A percentile compares a stretch with the other conserved stretches of the same genome.
These are phyloP conservation scores for Sinocyclocheilus maitianheensis DNA, from an alignment of 2,113 vertebrate species.

Conservation along the genomic window DNA sequence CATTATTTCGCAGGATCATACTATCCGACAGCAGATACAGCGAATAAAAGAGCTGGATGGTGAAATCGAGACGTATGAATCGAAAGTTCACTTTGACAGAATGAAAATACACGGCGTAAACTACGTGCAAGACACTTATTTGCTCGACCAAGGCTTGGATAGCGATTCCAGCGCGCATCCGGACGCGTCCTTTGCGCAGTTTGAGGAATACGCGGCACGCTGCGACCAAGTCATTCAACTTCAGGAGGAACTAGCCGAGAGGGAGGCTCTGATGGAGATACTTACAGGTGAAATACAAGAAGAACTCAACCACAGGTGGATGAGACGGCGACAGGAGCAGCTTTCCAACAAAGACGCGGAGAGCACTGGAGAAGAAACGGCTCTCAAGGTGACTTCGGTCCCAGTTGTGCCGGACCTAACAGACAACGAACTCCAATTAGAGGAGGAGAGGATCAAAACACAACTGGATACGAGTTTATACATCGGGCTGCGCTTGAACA, in stretches of 20 bases:
- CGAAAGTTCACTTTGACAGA: slow-evolving; percentile 88
- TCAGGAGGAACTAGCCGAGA: slow-evolving; percentile 86
- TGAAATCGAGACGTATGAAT: slow-evolving; percentile 90
- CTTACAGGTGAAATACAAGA: slow-evolving; percentile 88
- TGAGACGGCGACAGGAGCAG: slow-evolving; percentile 84
- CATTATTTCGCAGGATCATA: slow-evolving; percentile 96
- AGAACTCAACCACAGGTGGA: slow-evolving; percentile 93
- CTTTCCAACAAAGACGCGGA: slow-evolving; percentile 68
- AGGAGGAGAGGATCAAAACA: slow-evolving; percentile 86
- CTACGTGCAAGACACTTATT: slow-evolving; percentile 96
- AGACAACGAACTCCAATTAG: slow-evolving; percentile 75
- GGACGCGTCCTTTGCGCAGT: slow-evolving; percentile 65
- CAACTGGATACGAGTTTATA: slow-evolving; percentile 93
- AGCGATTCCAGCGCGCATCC: not conserved
- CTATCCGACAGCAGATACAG: slow-evolving; percentile 93
- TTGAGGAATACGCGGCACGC: slow-evolving; percentile 78
- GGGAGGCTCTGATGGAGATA: slow-evolving; percentile 86
- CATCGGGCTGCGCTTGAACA: slow-evolving; percentile 88
- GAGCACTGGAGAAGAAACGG: slow-evolving; percentile 60
- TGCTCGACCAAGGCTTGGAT: slow-evolving; percentile 75
- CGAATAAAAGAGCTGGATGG: slow-evolving; percentile 88
- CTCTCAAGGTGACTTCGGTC: slow-evolving; percentile 37
- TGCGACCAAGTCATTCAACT: slow-evolving; percentile 83
- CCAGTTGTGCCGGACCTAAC: slow-evolving; percentile 52
- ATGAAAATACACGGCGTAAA: slow-evolving; percentile 89